Evolutionary conservation across 2,113 vertebrate genomes (phyloP), one percentile per base, ranked within the genome.

Genomic region (Clupea harengus): DNA sequence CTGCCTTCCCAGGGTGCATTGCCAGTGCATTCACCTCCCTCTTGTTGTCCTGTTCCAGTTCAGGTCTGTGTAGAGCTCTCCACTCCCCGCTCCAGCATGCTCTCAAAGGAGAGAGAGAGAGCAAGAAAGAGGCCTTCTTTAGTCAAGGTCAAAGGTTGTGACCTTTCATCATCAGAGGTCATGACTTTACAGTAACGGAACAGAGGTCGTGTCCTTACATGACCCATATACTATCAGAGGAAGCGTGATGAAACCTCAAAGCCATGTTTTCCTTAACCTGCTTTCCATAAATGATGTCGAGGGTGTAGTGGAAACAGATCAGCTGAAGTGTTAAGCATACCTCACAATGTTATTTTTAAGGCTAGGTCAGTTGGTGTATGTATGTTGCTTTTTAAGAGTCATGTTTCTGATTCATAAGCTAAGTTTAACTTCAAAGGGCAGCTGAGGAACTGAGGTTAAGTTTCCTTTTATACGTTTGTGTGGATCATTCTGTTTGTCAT

Each of bases 21-120:
- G 60, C 54, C 60, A n/a, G n/a, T 6, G 50, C 15, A 57, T 86
- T 0, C 84, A 39, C 60, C 84, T 0, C 82, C n/a, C 1, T 89
- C 91, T 83, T 0, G 81, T 87, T 78, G 72, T 46, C 83, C 85
- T 6, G 84, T 89, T 86, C 13, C 91, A 88, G 91, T 91, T 91
- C 89, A 88, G 87, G 45, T 90, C 88, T 90, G 87, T 91, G 86
- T 91, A 90, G 88, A 85, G 89, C 81, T 72, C 88, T 85, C 50
- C 90, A 87, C 83, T 86, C 87, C 86, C 84, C 85, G 83, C 86
- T 75, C 86, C 86, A 88, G 85, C 82, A 82, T 82, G 9, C 83
- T 81, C 81, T 87, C 57, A 45, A 11, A 85, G 45, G 32, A 83
- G 72, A 85, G 32, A 78, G 54, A 49, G 50, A 84, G 82, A 20